phyloP scores from a whole-genome alignment of 2,888 invertebrate genomes.

The Choristoneura rosaceana region DNA sequence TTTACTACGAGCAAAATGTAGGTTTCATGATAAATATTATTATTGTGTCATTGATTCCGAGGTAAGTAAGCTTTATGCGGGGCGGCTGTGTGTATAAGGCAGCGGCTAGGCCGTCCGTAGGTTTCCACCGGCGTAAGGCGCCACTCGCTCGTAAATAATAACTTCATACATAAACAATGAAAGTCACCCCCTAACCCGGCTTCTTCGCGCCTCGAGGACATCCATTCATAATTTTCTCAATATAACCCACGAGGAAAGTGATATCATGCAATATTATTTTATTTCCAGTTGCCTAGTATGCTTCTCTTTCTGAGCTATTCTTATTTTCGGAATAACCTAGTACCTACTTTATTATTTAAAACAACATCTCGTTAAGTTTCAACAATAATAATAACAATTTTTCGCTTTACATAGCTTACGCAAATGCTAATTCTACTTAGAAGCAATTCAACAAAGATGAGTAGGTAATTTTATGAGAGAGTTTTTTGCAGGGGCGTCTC shows the following conservation, averaged over 20 bases:
- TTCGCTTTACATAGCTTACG: background rate
- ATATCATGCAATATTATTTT: conserved; percentile 42
- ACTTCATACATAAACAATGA: conserved; percentile 78
- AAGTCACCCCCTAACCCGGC: conserved; percentile 60
- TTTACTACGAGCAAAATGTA: too few relatives aligned
- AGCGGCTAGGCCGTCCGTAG: background rate
- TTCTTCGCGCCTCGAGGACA: conserved; percentile 57
- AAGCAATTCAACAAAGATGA: background rate
- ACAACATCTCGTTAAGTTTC: background rate
- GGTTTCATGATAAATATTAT: too few relatives aligned
- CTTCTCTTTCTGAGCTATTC: conserved; percentile 13
- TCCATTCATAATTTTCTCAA: conserved; percentile 63
- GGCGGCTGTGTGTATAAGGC: background rate
- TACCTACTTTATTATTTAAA: background rate
- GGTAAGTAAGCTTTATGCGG: background rate
- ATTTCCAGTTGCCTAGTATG: conserved; percentile 21
- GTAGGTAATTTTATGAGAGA: background rate
- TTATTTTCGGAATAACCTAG: background rate
- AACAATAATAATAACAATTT: background rate
- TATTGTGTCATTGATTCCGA: background rate
- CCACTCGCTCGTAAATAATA: conserved; percentile 71
- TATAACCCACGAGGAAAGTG: conserved; percentile 52
- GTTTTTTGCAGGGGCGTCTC: background rate
- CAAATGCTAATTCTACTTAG: background rate
- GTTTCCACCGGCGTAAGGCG: conserved; percentile 33